Conservation (phyloP, 2,113 vertebrate species). For the Ailurus styani region DNA sequence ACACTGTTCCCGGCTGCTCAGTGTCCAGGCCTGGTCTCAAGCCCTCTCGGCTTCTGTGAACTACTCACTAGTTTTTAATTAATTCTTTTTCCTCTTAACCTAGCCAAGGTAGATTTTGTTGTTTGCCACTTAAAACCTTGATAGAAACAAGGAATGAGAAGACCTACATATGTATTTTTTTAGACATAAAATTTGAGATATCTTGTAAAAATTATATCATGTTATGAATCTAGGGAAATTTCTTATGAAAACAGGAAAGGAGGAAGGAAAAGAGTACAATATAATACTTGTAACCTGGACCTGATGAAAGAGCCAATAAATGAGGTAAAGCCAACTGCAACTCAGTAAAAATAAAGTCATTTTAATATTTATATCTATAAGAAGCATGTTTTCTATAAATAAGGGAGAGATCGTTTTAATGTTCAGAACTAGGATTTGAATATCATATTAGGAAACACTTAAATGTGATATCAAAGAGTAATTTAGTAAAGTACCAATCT, state of each 20-base stretch:
- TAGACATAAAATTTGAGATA: background rate
- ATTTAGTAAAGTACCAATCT: background rate
- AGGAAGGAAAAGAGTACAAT: background rate
- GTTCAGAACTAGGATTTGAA: background rate
- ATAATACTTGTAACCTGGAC: background rate
- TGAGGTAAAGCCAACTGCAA: background rate
- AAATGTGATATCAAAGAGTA: background rate
- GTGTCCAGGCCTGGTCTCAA: background rate
- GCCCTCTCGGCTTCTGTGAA: background rate
- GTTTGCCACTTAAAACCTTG: background rate
- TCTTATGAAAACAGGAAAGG: background rate
- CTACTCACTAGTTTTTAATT: background rate
- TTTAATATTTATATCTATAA: background rate
- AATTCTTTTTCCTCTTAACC: background rate
- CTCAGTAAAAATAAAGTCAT: background rate
- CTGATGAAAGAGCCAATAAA: background rate
- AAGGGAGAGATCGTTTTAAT: background rate
- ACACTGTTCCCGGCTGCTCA: background rate
- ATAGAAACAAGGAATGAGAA: background rate
- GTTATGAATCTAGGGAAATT: background rate
- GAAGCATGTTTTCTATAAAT: background rate
- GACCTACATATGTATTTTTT: background rate
- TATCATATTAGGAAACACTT: background rate
- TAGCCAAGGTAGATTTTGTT: background rate
- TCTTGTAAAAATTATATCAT: background rate